phyloP scores from a whole-genome alignment of 1,140 invertebrate species.

The Halesus radiatus region DNA sequence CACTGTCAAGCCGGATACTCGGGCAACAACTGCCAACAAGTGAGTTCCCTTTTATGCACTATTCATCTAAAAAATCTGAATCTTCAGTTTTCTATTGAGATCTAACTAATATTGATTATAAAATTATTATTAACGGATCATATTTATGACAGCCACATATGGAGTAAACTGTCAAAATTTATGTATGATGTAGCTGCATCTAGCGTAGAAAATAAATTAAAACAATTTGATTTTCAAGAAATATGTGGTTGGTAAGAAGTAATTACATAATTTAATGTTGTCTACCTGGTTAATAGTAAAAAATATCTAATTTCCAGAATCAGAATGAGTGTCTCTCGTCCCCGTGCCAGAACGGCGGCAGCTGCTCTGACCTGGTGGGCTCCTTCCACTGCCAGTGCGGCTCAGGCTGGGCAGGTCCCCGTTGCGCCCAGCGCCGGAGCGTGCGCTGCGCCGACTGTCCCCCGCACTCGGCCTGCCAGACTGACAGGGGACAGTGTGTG shows the following conservation, averaged over 20 bases:
- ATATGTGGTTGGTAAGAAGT: too few relatives aligned
- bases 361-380: conserved; percentile 83
- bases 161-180: too few relatives aligned
- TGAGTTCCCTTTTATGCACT: conserved; percentile 54
- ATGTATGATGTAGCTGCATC: too few relatives aligned
- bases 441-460: conserved; percentile 71
- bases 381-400: conserved; percentile 82
- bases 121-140: too few relatives aligned
- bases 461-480: conserved; percentile 69
- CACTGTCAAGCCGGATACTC: conserved; percentile 87
- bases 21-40: conserved; percentile 82
- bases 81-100: neutral
- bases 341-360: conserved; percentile 86
- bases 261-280: too few relatives aligned
- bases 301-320: conserved; percentile 67
- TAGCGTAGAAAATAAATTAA: too few relatives aligned
- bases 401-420: conserved; percentile 81
- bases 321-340: conserved; percentile 75
- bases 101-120: too few relatives aligned
- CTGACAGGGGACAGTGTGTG: conserved; percentile 62
- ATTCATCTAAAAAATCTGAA: neutral
- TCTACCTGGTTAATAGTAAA: too few relatives aligned
- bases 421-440: conserved; percentile 73
- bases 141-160: too few relatives aligned
- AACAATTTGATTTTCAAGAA: too few relatives aligned